Evolutionary conservation across 2,113 vertebrate genomes (phyloP).

Genomic region (Myanophis thanlyinensis): DNA sequence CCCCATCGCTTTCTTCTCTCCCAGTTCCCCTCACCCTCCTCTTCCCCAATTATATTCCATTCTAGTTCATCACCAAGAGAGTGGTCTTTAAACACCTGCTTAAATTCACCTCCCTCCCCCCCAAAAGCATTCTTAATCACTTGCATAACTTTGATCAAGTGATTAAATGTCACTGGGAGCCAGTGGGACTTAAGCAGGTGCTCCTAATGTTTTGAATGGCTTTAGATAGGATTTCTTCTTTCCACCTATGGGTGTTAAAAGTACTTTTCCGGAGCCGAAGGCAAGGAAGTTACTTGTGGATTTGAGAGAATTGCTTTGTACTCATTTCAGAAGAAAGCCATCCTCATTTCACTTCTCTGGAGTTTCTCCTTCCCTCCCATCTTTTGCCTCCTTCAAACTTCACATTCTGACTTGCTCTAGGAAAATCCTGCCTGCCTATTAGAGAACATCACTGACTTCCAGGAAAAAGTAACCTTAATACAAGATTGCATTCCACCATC

Average conservation of each 20-base stretch:
- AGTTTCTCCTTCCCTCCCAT: neutral
- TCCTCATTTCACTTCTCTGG: neutral
- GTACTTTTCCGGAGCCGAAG: neutral
- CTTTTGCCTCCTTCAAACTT: neutral
- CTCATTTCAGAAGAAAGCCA: neutral
- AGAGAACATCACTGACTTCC: neutral
- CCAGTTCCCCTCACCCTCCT: too few species aligned
- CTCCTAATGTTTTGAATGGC: neutral
- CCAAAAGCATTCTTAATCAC: neutral
- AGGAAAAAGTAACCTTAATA: neutral
- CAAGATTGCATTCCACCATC: neutral
- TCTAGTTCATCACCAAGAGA: neutral
- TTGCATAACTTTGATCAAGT: conserved; percentile 13
- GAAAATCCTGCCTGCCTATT: neutral
- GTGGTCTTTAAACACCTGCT: conserved; percentile 5
- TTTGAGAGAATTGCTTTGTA: neutral
- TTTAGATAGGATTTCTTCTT: neutral
- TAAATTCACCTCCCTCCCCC: neutral
- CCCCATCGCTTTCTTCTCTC: too few species aligned
- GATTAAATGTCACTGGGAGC: conserved; percentile 1
- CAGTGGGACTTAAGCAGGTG: conserved; percentile 16
- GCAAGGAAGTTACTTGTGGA: neutral
- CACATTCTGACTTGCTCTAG: neutral
- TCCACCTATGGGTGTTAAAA: neutral
- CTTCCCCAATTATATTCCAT: neutral